Evolutionary conservation across 1,140 invertebrate genomes (phyloP), one percentile per base, ranked within the genome.

Genomic region (Coenobita brevimanus): DNA sequence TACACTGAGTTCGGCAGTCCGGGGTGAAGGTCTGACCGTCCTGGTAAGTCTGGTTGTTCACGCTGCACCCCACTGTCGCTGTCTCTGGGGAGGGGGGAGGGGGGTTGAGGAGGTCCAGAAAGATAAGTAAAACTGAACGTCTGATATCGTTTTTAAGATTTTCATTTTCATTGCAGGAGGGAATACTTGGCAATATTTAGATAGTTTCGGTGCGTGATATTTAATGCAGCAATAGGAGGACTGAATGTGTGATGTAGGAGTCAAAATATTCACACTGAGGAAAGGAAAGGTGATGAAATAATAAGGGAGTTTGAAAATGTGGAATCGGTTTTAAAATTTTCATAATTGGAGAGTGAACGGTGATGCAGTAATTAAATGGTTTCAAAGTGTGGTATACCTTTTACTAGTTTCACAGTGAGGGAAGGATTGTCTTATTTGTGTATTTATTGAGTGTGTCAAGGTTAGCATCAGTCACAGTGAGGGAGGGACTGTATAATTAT

Each of bases 1-100:
- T 94, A 92, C 95, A 96, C 91, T 95, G 94, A 57, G 94, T 95
- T 71, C 94, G 93, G 92, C 95, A 96, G 92, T 95, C 95, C 86
- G 94, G 93, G 88, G 94, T 93, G 91, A 96, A 96, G 87, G 94
- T 94, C 90, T 95, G 94, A 50, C 95, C 95, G 92, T 96, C 95
- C 80, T 93, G 92, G 92, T 95, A 95, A 50, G 93, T 94, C 83
- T 92, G 92, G 89, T 95, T 94, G 85, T 94, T 93, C 57, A 95
- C 94, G n/a, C 92, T 91, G 91, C 94, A 95, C 13, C 57, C 67
- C 27, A 36, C 76, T 15, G 41, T 38, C 17, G 6, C 30, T 10
- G n/a, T 62, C 67, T 60, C 67, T 80, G 85, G 1, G 13, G 81
- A 24, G 27, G 17, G n/a, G 27, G 67, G 84, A 8, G 92, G 91